Base-by-base conservation (phyloP, 92 coral and sea anemone species). In the Anthopleura xanthogrammica region DNA sequence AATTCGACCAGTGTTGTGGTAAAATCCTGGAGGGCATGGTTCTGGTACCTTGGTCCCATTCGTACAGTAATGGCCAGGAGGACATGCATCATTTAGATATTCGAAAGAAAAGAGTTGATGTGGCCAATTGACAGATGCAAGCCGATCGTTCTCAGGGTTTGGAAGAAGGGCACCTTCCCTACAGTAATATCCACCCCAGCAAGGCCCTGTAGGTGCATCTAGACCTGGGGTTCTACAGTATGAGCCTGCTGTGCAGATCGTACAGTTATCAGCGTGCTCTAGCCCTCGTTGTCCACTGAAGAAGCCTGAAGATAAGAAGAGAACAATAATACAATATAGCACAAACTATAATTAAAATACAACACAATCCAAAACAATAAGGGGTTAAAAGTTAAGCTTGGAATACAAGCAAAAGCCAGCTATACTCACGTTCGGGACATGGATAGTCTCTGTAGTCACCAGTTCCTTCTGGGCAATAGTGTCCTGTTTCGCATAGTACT, bases 31-130 rank as follows among this genome's bases (percentile, higher is more conserved):
- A 19, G 95, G 94, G 72, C 99, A 97, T 29, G 92, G 91, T 16
- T 85, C 81, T 11, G 99, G 99, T 43, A 91, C 92, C 23, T 43
- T 41, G 19, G 95, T 89, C 20, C 99, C 99, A 75, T 87, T 92
- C 74, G 83, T 87, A 66, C 99, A 97, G 76, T 85, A 97, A 55
- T 94, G 90, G 7, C 99, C 99, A 5, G 99, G 97, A 60, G 99
- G 99, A 56, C 99, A 97, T n/a, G 93, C 93, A 60, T 94, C 98
- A 72, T 97, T 97, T 66, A 92, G 78, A 86, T 84, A 94, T n/a
- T 79, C 65, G 83, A 86, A 97, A 12, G 89, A 90, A 77, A 97
- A 94, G 90, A 80, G 60, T 55, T 83, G 62, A 74, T 85, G 74
- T 12, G 83, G 86, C 17, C 86, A 57, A n/a, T 65, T 86, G 79